Base-by-base conservation (phyloP, 2,113 vertebrate genomes). In the Eudyptes chrysolophus region DNA sequence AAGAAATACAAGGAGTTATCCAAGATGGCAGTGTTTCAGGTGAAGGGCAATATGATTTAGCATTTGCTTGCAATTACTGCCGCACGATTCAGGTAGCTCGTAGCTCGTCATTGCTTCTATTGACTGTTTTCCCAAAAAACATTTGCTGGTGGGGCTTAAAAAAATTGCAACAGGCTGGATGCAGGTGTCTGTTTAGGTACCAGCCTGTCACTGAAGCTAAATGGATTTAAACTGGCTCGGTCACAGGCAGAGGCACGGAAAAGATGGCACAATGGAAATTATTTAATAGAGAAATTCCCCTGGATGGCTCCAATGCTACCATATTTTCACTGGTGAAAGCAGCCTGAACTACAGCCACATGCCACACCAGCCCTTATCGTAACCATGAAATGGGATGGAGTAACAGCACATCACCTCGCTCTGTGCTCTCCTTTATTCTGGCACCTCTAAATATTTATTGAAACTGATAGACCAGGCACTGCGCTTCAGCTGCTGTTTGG, bases 391-490 rank as follows among this genome's bases (percentile, higher is more conserved):
- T 66, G 68, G 82, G 79, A 94, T 78, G 84, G 48, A 87, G 69
- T 6, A 70, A 62, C 49, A 77, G 88, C 79, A 60, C 58, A 90
- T 88, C 88, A 60, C 55, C 68, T 90, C 2, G 0, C 51, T 74
- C 46, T 3, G 4, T 1, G 1, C 70, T 34, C 32, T 49, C 57
- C 65, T 71, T 94, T 95, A 57, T 88, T 52, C 86, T 5, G 1
- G 62, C 64, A 62, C 80, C 76, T 92, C 80, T 86, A 80, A 77
- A 95, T 92, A 92, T 78, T 92, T 96, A 81, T 80, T 52, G 76
- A 25, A 86, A 66, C 17, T 29, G 58, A 88, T 21, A 92, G 42
- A 62, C 21, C 22, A 19, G 51, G 48, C 29, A 46, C 55, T 44
- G 34, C 0, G 3, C 42, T 94, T 85, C 36, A 72, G 55, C 66